Conservation (phyloP, 2,113 vertebrate species). For the Noturus placidus region DNA sequence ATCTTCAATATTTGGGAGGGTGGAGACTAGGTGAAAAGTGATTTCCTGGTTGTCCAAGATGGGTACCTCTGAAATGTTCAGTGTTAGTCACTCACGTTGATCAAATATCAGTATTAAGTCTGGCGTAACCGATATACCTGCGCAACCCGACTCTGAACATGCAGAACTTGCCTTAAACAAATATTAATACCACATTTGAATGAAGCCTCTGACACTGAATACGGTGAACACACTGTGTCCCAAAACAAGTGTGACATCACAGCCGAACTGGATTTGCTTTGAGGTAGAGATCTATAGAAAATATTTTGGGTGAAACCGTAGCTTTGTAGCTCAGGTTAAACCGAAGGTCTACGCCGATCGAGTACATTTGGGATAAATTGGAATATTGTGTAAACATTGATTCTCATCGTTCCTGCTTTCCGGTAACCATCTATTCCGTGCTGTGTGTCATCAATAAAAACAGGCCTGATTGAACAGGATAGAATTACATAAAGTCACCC, state of each 20-base stretch:
- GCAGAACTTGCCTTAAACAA: not conserved
- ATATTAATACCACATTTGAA: not conserved
- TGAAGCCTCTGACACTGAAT: not conserved
- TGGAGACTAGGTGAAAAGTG: not conserved
- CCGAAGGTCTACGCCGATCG: not conserved
- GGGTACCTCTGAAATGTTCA: not conserved
- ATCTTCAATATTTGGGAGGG: not conserved
- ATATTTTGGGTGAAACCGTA: not conserved
- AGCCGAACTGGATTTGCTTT: not conserved
- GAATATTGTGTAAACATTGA: not conserved
- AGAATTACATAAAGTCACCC: slow-evolving; percentile 18
- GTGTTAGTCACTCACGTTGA: not conserved
- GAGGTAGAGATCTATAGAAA: not conserved
- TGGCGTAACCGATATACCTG: not conserved
- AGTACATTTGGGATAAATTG: slow-evolving; percentile 9
- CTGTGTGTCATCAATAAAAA: slow-evolving; percentile 20
- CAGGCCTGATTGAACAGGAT: slow-evolving; percentile 1
- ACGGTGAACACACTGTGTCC: not conserved
- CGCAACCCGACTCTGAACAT: not conserved
- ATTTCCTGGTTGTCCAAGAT: not conserved
- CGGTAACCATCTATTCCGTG: slow-evolving; percentile 5
- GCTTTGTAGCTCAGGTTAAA: not conserved
- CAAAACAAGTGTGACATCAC: not conserved
- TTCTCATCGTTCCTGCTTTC: slow-evolving; percentile 33
- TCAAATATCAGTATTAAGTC: not conserved